These are phyloP conservation scores for Coturnix japonica DNA, from an alignment of 2,113 vertebrate genomes.

Conservation along the genomic window DNA sequence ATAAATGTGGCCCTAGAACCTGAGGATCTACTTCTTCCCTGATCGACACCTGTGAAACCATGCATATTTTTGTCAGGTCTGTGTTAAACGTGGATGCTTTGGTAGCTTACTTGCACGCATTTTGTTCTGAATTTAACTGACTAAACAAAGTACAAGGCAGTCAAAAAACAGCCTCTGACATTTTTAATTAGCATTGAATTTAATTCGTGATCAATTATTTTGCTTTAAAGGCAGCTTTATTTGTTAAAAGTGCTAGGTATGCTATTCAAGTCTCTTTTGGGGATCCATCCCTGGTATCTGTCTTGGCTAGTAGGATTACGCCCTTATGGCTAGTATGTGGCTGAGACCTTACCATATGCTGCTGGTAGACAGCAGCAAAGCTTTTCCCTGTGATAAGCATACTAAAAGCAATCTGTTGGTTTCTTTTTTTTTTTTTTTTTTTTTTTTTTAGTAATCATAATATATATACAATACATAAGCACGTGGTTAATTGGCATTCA, in stretches of 20 bases:
- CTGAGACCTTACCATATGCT: constrained; percentile 71
- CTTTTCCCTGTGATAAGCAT: constrained; percentile 67
- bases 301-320: constrained; percentile 65
- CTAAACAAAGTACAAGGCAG: constrained; percentile 51
- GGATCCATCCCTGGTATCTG: constrained; percentile 40
- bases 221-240: constrained; percentile 36
- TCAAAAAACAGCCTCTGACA: constrained; percentile 55
- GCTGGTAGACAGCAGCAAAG: constrained; percentile 70
- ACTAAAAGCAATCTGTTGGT: constrained; percentile 68
- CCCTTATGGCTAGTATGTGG: constrained; percentile 66
- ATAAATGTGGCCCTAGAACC: background rate
- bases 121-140: constrained; percentile 41
- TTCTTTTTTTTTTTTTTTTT: background rate
- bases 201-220: constrained; percentile 53
- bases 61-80: background rate
- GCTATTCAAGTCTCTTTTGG: constrained; percentile 49
- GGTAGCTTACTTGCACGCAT: background rate
- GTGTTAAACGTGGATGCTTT: constrained; percentile 1
- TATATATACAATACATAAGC: background rate
- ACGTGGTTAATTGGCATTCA: constrained; percentile 46
- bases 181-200: constrained; percentile 67
- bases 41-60: constrained; percentile 14
- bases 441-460: no score
- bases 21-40: background rate
- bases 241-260: constrained; percentile 14